These are phyloP conservation scores for Actinopyga echinites DNA, from an alignment of 53 echinoderm and acorn worm genomes.

Conservation along the genomic window DNA sequence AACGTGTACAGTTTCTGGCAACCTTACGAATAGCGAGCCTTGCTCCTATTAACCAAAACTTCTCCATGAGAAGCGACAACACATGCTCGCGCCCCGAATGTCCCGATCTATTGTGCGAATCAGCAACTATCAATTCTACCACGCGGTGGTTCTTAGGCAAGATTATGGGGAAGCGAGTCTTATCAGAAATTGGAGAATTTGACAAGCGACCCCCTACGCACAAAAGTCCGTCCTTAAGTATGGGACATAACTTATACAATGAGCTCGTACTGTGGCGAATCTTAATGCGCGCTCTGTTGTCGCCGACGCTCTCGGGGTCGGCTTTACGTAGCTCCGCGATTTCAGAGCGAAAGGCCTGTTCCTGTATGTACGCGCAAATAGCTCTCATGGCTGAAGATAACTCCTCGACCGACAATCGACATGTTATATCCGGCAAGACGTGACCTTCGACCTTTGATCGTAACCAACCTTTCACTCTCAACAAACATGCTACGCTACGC, in stretches of 20 bases:
- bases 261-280: conserved; percentile 24
- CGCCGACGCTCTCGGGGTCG: background rate
- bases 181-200: conserved; percentile 26
- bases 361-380: conserved; percentile 52
- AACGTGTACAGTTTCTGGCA: background rate
- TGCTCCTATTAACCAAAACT: conserved; percentile 54
- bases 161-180: conserved; percentile 13
- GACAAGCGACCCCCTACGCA: conserved; percentile 41
- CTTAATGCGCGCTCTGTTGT: background rate
- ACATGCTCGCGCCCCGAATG: conserved; percentile 60
- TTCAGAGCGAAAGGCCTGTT: conserved; percentile 45
- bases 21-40: background rate
- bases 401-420: conserved; percentile 41
- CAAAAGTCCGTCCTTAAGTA: conserved; percentile 37
- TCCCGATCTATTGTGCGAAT: conserved; percentile 42
- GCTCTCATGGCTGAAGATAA: conserved; percentile 44
- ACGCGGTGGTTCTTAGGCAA: conserved; percentile 46
- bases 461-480: conserved; percentile 35
- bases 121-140: conserved; percentile 43
- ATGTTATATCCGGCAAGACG: background rate
- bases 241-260: conserved; percentile 52
- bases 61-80: conserved; percentile 48
- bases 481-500: conserved; percentile 49
- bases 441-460: background rate
- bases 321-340: conserved; percentile 10